Evolutionary conservation across 2,888 invertebrate species (phyloP).

Genomic region (Octonoba sinensis): DNA sequence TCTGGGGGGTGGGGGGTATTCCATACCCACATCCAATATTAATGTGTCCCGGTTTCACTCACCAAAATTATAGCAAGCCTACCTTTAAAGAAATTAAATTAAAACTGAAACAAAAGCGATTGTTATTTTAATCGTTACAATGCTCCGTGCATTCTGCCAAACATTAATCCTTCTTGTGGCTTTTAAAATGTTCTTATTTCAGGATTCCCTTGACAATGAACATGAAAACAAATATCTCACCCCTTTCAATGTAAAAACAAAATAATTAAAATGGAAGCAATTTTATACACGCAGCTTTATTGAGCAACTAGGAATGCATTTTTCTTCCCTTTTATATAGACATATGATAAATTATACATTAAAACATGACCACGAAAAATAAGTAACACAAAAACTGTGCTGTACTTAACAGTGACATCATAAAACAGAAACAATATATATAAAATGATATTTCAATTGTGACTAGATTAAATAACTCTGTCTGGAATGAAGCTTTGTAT

Average conservation of each 20-base stretch:
- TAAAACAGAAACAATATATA: conserved; percentile 18
- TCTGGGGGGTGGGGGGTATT: no score
- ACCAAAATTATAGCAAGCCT: no score
- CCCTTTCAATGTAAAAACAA: background rate
- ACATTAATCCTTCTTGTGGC: no score
- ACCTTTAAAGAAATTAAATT: no score
- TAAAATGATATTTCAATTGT: conserved; percentile 13
- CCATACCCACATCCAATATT: no score
- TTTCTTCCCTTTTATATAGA: conserved; percentile 4
- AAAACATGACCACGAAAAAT: background rate
- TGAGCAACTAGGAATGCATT: conserved; percentile 60
- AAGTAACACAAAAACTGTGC: conserved; percentile 16
- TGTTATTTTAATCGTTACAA: no score
- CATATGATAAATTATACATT: conserved; percentile 20
- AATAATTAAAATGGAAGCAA: background rate
- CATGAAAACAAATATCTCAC: background rate
- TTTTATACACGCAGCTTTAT: conserved; percentile 33
- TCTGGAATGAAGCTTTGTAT: no score
- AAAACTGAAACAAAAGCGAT: no score
- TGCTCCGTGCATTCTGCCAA: no score
- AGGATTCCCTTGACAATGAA: no score
- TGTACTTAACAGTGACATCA: conserved; percentile 48
- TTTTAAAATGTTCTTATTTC: no score
- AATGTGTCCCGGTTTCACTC: no score
- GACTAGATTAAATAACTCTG: conserved; percentile 4